Base-by-base conservation (phyloP, 2,797 vertebrate genomes). In the Miichthys miiuy region DNA sequence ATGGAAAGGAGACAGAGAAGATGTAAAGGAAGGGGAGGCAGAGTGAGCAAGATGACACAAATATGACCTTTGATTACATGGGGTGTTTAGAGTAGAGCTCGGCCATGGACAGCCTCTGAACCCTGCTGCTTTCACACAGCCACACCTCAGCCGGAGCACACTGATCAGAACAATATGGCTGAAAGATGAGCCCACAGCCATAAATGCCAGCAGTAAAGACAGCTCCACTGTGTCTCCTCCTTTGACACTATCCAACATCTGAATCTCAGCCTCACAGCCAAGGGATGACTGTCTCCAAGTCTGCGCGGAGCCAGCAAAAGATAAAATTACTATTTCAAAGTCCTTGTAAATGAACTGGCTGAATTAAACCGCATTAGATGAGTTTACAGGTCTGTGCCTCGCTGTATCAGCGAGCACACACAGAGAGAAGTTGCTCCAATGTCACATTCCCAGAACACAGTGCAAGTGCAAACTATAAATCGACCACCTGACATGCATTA, bases 121-220 rank as follows among this genome's bases (percentile, higher is more conserved):
- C 75, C 85, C 81, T 10, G 78, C 76, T 72, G 90, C 84, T 88
- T 88, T 82, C 87, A 91, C 92, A 88, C 82, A 79, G 83, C 91
- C 91, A 93, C 93, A 93, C 92, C 92, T 94, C 84, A 72, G 86
- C 58, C 84, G 48, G 52, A 77, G 88, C 81, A 34, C 82, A 56
- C 72, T 89, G 88, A 93, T 91, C 92, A 91, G 87, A 93, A 95
- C 93, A 93, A 92, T 92, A 92, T 93, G 94, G 90, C 92, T 91
- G 91, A 94, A 94, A 93, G 92, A 94, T 89, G 91, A 94, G 87
- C 83, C 86, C 68, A 9, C 44, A 63, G 84, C 83, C 88, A 85
- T 90, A 93, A 93, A 91, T 89, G 90, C 91, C 88, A 89, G 89
- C 88, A 87, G 91, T 91, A 87, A 91, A 93, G 90, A 89, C 90